These are phyloP conservation scores for Rhopalosiphum padi DNA, from an alignment of 1,140 invertebrate species.

Conservation along the genomic window DNA sequence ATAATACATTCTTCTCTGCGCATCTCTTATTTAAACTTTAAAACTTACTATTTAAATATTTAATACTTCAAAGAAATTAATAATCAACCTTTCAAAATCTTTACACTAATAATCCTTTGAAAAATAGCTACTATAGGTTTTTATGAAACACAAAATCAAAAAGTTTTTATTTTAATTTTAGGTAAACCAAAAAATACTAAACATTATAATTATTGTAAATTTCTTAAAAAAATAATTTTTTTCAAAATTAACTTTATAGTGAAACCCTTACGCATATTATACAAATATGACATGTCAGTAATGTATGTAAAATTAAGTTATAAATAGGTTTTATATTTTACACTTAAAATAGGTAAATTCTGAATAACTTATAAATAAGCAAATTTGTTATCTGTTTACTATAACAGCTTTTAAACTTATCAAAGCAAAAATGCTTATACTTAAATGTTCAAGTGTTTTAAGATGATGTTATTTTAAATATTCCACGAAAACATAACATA, in stretches of 20 bases:
- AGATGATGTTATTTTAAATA: background rate
- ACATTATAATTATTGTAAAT: background rate
- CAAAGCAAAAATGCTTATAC: background rate
- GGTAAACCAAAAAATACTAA: background rate
- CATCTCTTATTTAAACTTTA: background rate
- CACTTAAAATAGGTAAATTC: background rate
- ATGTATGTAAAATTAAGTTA: background rate
- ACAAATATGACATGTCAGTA: too few relatives aligned
- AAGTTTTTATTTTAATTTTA: background rate
- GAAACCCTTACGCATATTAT: too few relatives aligned
- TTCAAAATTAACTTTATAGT: background rate
- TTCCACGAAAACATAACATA: background rate
- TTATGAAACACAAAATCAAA: background rate
- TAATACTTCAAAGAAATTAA: background rate
- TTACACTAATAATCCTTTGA: background rate
- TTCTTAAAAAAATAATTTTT: background rate
- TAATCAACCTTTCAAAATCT: background rate
- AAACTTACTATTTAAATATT: background rate
- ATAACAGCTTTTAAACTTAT: background rate
- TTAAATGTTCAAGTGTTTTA: background rate
- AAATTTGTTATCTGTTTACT: background rate
- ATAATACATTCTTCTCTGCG: background rate
- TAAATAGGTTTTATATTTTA: too few relatives aligned
- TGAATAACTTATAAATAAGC: background rate
- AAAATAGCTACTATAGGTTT: background rate